A percentile compares a stretch with the other conserved stretches of the same genome.
Conservation (phyloP, 2,113 vertebrate species). For the Paramormyrops kingsleyae region DNA sequence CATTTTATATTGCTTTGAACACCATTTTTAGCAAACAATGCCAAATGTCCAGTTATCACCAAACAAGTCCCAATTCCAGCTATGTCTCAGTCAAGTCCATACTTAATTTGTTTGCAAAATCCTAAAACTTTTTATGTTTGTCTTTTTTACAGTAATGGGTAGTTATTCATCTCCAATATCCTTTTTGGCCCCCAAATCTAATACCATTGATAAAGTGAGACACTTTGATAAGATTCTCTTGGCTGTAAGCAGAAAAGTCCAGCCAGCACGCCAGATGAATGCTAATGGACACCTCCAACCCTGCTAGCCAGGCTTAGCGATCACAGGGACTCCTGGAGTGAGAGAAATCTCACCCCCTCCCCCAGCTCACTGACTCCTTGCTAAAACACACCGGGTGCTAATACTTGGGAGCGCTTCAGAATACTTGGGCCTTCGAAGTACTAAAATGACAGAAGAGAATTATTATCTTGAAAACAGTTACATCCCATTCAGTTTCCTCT, state of each 20-base stretch:
- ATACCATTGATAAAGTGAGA: constrained; percentile 61
- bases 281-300: constrained; percentile 44
- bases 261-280: constrained; percentile 48
- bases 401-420: neutral
- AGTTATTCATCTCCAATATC: constrained; percentile 59
- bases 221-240: constrained; percentile 59
- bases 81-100: constrained; percentile 40
- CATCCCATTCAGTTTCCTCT: neutral
- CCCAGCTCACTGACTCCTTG: neutral
- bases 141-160: constrained; percentile 39
- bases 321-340: neutral
- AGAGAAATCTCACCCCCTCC: neutral
- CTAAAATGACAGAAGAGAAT: neutral
- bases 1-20: neutral
- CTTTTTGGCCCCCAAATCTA: constrained; percentile 46
- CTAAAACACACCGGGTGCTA: neutral
- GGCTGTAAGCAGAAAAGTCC: constrained; percentile 54
- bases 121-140: constrained; percentile 49
- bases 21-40: neutral
- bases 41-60: neutral
- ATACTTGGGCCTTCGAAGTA: neutral
- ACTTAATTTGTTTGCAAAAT: constrained; percentile 56
- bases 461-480: neutral
- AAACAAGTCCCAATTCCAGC: constrained; percentile 17
- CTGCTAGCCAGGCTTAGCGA: neutral